These are phyloP conservation scores for Xiphophorus hellerii DNA, from an alignment of 2,113 vertebrate genomes.

Conservation along the genomic window DNA sequence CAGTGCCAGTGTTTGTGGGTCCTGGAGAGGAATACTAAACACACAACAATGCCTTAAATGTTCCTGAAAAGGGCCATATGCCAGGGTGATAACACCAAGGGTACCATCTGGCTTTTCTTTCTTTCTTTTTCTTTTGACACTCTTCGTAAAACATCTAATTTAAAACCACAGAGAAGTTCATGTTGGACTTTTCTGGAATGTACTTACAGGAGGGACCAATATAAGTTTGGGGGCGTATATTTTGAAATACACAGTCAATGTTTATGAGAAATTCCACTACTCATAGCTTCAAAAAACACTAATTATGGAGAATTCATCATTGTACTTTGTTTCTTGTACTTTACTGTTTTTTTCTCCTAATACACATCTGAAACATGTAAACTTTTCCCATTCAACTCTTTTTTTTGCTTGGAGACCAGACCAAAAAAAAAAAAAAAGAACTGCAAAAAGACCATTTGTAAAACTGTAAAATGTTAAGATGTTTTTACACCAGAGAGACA, in stretches of 20 bases:
- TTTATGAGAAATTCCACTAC: slow-evolving; percentile 20
- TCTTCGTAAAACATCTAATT: slow-evolving; percentile 24
- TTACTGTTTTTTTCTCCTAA: neutral
- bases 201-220: slow-evolving; percentile 3
- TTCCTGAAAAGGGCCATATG: slow-evolving; percentile 27
- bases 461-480: slow-evolving; percentile 6
- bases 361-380: slow-evolving; percentile 10
- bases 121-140: slow-evolving; percentile 10
- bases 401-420: neutral
- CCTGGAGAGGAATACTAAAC: slow-evolving; percentile 37
- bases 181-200: slow-evolving; percentile 14
- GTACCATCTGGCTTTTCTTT: slow-evolving; percentile 18
- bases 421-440: slow-evolving; percentile 5
- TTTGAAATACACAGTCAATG: slow-evolving; percentile 23
- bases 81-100: slow-evolving; percentile 38
- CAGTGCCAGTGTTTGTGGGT: slow-evolving; percentile 32
- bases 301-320: slow-evolving; percentile 21
- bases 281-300: slow-evolving; percentile 19
- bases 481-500: slow-evolving; percentile 3
- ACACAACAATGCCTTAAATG: slow-evolving; percentile 24
- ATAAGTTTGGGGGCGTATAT: slow-evolving; percentile 16
- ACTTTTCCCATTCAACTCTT: neutral
- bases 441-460: neutral
- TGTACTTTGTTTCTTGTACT: too few relatives aligned
- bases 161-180: slow-evolving; percentile 24